Evolutionary conservation across 2,888 invertebrate genomes (phyloP), one percentile per base, ranked within the genome.

Genomic region (Aleiodes alternator): DNA sequence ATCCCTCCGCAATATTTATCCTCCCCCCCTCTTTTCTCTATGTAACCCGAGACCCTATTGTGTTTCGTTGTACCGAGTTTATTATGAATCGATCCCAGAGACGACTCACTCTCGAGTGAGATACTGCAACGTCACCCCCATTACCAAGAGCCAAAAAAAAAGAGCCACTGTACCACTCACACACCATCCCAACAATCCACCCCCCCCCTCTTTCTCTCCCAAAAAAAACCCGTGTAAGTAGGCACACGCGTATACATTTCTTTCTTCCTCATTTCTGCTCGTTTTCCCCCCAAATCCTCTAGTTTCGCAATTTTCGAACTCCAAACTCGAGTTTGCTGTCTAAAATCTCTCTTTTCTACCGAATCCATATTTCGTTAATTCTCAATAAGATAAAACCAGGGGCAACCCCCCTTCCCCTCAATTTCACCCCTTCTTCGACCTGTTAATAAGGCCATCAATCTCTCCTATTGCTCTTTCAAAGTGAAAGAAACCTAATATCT

Each of bases 81-180:
- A 85, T 87, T 87, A 86, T 85, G 85, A 87, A 87, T 88, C 87
- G 88, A 87, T 86, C 87, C 86, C 48, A 72, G 64, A 51, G 68
- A 68, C 31, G n/a, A 68, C 64, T 43, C 43, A 55, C 64, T 64
- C 51, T 59, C 53, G 51, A 72, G 64, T 56, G 59, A 78, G 84
- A 86, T 86, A 85, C 85, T 86, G 86, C 87, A 85, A 83, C 85
- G 85, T 87, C 87, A 83, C 83, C 85, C 84, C 79, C 83, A 64
- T 64, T 68, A 68, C 51, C 12, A 23, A 16, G 23, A 16, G 43
- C 84, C 82, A 79, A 84, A 84, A 83, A 84, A 83, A 82, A 84
- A 83, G 82, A 82, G 78, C 81, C 83, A 50, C 50, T 43, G 43
- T 29, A 31, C 71, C 57, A n/a, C 31, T 14, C 48, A 57, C 48